Evolutionary conservation across 2,888 invertebrate species (phyloP), one percentile per base, ranked within the genome.

Genomic region (Cecidostiba fungosa): DNA sequence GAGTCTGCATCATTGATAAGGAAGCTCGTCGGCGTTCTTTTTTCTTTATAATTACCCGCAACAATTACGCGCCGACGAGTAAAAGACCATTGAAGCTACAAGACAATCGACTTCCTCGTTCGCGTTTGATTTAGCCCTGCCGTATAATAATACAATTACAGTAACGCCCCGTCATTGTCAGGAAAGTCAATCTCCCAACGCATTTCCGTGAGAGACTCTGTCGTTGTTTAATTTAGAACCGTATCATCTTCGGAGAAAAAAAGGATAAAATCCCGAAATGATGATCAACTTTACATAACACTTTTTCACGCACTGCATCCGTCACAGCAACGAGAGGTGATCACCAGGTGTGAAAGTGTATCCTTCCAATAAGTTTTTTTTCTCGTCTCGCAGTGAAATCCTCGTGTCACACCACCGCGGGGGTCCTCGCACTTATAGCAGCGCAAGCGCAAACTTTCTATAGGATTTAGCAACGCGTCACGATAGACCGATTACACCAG

Each of bases 31-130:
- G 50, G 50, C 8, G 26, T 23, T 74, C 19, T n/a, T 77, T 77
- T 59, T 77, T 59, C n/a, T 59, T 23, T 23, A 26, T 73, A 81
- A 82, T 85, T 85, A 82, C 29, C 19, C 14, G 43, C 29, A 74
- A 73, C 39, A 85, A 78, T 78, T 50, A 10, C 81, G 43, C 26
- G 12, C 32, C 50, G 78, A 23, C 23, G 39, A 32, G 77, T 29
- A 69, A 70, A 12, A 32, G 69, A 43, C 14, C 80, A 69, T 69
- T 80, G 69, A 76, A 43, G 74, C 54, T 26, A 32, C 70, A 76
- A 86, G 50, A 79, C 86, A 86, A 86, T 85, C 74, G 79, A 82
- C 86, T 85, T 86, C 72, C 79, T 86, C 84, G 94, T 94, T 90
- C 92, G 39, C n/a, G 50, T 78, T 78, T 72, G 73, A 73, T 78